Evolutionary conservation across 1,140 invertebrate genomes (phyloP), one percentile per base, ranked within the genome.

Genomic region (Cydia splendana): DNA sequence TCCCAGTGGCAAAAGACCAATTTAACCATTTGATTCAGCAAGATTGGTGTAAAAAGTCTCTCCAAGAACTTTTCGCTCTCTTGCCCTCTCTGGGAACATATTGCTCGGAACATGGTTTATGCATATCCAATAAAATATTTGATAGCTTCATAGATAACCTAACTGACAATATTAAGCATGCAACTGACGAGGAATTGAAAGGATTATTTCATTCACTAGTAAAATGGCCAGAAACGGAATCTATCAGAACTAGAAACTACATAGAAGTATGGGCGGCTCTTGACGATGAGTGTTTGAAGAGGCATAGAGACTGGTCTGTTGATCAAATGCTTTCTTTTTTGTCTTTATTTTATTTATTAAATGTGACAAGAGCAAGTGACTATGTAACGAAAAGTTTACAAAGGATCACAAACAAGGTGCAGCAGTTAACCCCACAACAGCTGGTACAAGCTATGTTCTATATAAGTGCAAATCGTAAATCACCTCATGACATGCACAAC

Each of bases 241-340:
- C 89, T 42, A 88, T 92, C 34, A 85, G 87, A 62, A 87, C 89
- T 28, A 89, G 93, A 79, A 94, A 94, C 85, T 94, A 84, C 81
- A 93, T 94, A 78, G 94, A 94, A 85, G 86, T 95, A 2, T 94
- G 94, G 89, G 92, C 92, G 71, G 89, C 90, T 51, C 80, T 96
- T 24, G 94, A 95, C 82, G 91, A 93, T 77, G 90, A 94, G 75
- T 95, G 94, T 78, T 51, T 89, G n/a, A 91, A 88, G 53, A 88
- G 93, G 77, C 75, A 93, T 2, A 78, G 74, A 7, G 62, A 81
- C 4, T 94, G 92, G 93, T 79, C 84, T 51, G 75, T 83, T 12
- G 88, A 94, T 76, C 86, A 94, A 78, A 80, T 93, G 48, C 87
- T 95, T 6, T 82, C 83, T 51, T 92, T 93, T 78, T 84, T 91